phyloP scores from a whole-genome alignment of 2,888 invertebrate genomes.

The Hemaris fuciformis region DNA sequence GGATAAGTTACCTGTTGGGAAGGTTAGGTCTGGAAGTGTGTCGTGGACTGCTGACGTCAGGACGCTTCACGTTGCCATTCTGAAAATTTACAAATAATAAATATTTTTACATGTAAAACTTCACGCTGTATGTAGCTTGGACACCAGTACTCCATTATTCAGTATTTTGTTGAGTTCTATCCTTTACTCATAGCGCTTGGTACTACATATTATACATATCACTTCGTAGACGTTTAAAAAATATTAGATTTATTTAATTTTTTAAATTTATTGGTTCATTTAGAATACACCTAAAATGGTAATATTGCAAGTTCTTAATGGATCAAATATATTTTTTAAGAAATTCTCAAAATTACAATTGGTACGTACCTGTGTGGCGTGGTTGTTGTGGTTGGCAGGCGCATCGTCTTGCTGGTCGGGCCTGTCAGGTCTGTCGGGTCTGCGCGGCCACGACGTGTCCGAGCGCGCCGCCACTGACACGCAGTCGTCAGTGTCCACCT shows the following conservation, averaged over 20 bases:
- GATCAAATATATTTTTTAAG: too few species aligned
- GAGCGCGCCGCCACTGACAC: conserved; percentile 87
- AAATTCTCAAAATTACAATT: neutral
- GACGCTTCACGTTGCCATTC: conserved; percentile 57
- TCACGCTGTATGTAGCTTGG: neutral
- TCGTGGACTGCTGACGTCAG: conserved; percentile 62
- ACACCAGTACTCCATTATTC: neutral
- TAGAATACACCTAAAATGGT: too few species aligned
- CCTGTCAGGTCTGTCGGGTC: conserved; percentile 41
- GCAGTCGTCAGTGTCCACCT: conserved; percentile 84
- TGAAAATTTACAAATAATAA: conserved; percentile 29
- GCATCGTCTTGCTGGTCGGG: neutral
- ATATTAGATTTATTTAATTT: neutral
- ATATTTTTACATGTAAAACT: neutral
- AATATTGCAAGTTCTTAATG: too few species aligned
- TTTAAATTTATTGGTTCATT: too few species aligned
- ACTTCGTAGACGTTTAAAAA: too few species aligned
- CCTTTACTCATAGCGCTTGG: neutral
- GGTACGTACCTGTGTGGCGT: neutral
- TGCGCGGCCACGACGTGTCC: conserved; percentile 85
- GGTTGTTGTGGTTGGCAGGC: neutral
- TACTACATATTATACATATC: neutral
- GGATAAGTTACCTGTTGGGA: conserved; percentile 56
- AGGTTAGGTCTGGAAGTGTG: conserved; percentile 54
- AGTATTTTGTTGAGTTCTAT: too few species aligned